A percentile compares a stretch with the other conserved stretches of the same genome.
phyloP scores from a whole-genome alignment of 2,113 vertebrate genomes.

The Xiphias gladius region DNA sequence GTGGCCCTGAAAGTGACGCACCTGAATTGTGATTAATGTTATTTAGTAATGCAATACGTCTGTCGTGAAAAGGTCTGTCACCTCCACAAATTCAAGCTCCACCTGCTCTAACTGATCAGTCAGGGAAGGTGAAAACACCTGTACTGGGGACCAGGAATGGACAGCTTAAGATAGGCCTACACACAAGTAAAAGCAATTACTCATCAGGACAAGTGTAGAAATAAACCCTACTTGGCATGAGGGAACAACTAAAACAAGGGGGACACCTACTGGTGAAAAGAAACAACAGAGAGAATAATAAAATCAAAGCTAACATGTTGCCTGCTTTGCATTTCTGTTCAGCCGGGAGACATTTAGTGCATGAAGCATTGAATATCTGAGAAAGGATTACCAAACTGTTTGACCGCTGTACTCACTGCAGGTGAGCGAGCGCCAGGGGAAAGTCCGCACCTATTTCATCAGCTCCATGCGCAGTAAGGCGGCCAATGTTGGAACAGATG shows the following conservation, averaged over 20 bases:
- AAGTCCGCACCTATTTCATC: slow-evolving; percentile 96
- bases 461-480: slow-evolving; percentile 85
- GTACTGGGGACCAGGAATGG: not conserved
- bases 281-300: not conserved
- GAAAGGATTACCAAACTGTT: not conserved
- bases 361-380: not conserved
- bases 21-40: too few species aligned
- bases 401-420: slow-evolving; percentile 17
- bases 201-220: not conserved
- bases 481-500: slow-evolving; percentile 78
- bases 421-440: slow-evolving; percentile 93
- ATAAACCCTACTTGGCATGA: too few species aligned
- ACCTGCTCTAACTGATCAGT: not conserved
- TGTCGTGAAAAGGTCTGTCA: not conserved
- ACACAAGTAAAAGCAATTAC: not conserved
- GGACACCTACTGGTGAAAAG: slow-evolving; percentile 47
- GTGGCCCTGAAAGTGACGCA: too few species aligned
- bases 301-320: not conserved
- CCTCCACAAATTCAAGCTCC: too few species aligned
- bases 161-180: not conserved
- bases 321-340: not conserved
- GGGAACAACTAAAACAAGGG: not conserved
- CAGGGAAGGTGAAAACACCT: not conserved
- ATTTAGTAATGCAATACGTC: too few species aligned
- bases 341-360: too few species aligned